These are phyloP conservation scores for Antedon mediterranea DNA, from an alignment of 53 echinoderm and acorn worm genomes.

Conservation along the genomic window DNA sequence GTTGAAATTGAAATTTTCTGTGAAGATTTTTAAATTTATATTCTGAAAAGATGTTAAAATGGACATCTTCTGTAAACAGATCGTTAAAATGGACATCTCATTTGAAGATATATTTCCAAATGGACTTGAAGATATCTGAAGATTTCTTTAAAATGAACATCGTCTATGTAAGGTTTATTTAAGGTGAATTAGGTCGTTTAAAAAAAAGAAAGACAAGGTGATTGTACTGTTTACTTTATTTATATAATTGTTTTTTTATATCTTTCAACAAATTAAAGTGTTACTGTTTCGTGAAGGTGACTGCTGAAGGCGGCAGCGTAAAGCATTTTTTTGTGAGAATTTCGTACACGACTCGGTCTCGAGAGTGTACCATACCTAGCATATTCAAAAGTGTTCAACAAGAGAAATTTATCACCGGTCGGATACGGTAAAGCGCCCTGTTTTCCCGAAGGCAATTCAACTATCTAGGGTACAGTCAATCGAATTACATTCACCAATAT, in stretches of 20 bases:
- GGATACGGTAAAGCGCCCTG: not conserved
- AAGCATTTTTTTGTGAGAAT: not conserved
- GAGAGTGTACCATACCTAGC: not conserved
- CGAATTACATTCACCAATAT: not conserved
- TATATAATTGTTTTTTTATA: not conserved
- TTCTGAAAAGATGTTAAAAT: no score
- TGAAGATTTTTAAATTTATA: no score
- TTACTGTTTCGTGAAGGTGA: not conserved
- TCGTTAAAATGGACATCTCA: no score
- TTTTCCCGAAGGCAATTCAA: not conserved
- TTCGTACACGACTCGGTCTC: not conserved
- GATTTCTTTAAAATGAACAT: no score
- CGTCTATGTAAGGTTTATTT: no score
- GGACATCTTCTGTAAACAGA: no score
- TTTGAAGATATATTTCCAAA: no score
- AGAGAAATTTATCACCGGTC: not conserved
- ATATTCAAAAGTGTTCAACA: not conserved
- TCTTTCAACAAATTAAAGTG: conserved; percentile 1
- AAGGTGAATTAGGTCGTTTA: not conserved
- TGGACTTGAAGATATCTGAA: no score
- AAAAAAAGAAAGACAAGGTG: not conserved
- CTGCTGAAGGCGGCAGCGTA: not conserved
- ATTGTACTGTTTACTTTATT: not conserved
- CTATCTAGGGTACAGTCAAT: not conserved
- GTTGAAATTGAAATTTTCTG: no score